phyloP scores from a whole-genome alignment of 2,797 vertebrate species.

The Danionella dracula region DNA sequence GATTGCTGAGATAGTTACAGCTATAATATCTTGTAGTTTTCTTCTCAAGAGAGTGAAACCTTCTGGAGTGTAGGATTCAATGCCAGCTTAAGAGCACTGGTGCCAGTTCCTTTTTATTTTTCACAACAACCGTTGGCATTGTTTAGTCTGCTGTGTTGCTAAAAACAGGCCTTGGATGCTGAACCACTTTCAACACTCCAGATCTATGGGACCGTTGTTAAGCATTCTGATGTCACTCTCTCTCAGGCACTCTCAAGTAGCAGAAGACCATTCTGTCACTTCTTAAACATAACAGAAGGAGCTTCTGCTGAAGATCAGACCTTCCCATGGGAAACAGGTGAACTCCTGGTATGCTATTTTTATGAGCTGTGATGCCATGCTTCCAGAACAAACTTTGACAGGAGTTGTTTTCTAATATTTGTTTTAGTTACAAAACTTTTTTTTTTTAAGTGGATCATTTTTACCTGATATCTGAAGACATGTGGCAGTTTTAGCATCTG shows the following conservation, averaged over 20 bases:
- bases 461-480: too few relatives aligned
- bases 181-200: background rate
- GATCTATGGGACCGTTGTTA: slow-evolving; percentile 3
- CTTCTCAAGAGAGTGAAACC: slow-evolving; percentile 47
- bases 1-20: slow-evolving; percentile 37
- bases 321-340: slow-evolving; percentile 10
- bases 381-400: too few relatives aligned
- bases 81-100: slow-evolving; percentile 53
- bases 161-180: slow-evolving; percentile 46
- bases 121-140: slow-evolving; percentile 61
- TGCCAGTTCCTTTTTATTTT: slow-evolving; percentile 63
- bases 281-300: background rate
- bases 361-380: too few relatives aligned
- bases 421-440: too few relatives aligned
- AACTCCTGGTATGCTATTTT: background rate
- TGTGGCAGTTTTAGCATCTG: too few relatives aligned
- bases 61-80: slow-evolving; percentile 54
- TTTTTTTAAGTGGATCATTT: too few relatives aligned
- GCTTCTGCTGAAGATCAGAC: slow-evolving; percentile 13
- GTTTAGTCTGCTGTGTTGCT: slow-evolving; percentile 57
- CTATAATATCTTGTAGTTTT: slow-evolving; percentile 41
- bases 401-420: too few relatives aligned
- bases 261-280: slow-evolving; percentile 8
- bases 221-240: slow-evolving; percentile 34
- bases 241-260: background rate